Base-by-base conservation (phyloP, 2,797 vertebrate species). In the Diglossa cyanea region DNA sequence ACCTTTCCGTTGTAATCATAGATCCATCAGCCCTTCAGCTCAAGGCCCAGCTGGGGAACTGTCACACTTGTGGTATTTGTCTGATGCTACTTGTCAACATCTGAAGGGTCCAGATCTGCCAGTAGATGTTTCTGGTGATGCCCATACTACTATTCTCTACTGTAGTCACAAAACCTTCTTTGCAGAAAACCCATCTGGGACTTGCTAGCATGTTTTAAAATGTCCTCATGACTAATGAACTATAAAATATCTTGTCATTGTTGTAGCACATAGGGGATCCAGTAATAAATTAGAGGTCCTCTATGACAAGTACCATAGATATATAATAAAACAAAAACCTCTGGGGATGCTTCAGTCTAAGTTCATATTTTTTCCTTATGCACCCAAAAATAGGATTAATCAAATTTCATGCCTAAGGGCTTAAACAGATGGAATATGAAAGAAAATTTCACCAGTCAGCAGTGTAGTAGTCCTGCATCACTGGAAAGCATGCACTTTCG, bases 161-260 rank as follows among this genome's bases (percentile, higher is more conserved):
- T 53, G 12, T 70, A 84, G 47, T 31, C 19, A 58, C 23, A 72
- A 86, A 78, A 65, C 6, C 17, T 78, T 37, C 37, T 63, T 73
- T 66, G 51, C 48, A 67, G 71, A 79, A 90, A 82, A 48, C 17
- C 9, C 55, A 63, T 63, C 15, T 82, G 78, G 63, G 44, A 48
- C 48, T 73, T 87, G 37, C 81, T 83, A 39, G 45, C 40, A 7
- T 45, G 13, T 67, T 91, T 65, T 75, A 57, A 84, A 93, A 70
- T 90, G 66, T 66, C 47, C 35, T 79, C 57, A 47, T 67, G 63
- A 63, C 30, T 93, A 93, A 70, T 84, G 30, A 93, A 73, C 73
- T 84, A 73, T 94, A 77, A 94, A 94, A 89, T 80, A 63, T 42
- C 45, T 88, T 86, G 62, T 84, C 77, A 48, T 23, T 70, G 44